These are phyloP conservation scores for Tauraco erythrolophus DNA, from an alignment of 2,113 vertebrate genomes.

Conservation along the genomic window DNA sequence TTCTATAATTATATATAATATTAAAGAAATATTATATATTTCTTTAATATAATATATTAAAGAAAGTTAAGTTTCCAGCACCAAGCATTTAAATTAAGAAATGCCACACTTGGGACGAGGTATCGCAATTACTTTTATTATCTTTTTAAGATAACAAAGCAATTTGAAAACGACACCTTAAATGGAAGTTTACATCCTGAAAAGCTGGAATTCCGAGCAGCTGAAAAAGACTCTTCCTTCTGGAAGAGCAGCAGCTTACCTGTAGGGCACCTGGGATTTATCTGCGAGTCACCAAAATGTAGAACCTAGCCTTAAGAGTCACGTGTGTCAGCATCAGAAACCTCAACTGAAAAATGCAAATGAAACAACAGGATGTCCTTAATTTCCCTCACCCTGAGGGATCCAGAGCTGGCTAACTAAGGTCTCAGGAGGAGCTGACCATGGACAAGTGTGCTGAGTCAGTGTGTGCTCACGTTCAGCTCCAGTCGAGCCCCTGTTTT, in stretches of 20 bases:
- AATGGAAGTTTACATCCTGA: background rate
- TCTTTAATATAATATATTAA: too few relatives aligned
- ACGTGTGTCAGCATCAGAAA: background rate
- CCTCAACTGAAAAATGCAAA: background rate
- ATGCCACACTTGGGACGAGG: background rate
- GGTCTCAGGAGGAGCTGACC: background rate
- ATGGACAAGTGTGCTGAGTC: background rate
- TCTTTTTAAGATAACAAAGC: background rate
- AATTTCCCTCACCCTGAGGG: background rate
- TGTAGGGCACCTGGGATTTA: background rate
- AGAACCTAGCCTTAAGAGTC: background rate
- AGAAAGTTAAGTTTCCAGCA: background rate
- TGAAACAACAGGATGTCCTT: background rate
- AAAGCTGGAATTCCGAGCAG: background rate
- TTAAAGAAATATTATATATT: too few relatives aligned
- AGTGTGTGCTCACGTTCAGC: background rate
- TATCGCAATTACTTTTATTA: background rate
- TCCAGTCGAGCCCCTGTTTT: background rate
- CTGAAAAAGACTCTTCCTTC: background rate
- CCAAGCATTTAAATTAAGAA: background rate
- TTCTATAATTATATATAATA: too few relatives aligned
- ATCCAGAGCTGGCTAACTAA: background rate
- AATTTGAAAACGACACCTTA: background rate
- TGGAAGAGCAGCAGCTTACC: background rate
- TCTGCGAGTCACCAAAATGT: background rate